These are phyloP conservation scores for Speoplatyrhinus poulsoni DNA, from an alignment of 2,113 vertebrate species.

Conservation along the genomic window DNA sequence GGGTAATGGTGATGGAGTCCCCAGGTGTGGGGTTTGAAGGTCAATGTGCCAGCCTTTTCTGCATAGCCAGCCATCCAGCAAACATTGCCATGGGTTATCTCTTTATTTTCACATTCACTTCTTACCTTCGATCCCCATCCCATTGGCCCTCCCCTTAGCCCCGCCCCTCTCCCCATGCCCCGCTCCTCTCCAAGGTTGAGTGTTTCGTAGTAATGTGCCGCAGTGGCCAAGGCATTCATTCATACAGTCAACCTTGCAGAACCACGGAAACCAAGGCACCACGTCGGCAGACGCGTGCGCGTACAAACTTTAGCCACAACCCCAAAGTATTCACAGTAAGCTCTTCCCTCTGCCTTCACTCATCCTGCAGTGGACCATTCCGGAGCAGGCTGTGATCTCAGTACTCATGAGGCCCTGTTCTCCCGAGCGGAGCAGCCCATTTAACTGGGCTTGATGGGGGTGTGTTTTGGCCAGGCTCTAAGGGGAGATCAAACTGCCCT, in stretches of 20 bases:
- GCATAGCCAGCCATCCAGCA: conserved; percentile 53
- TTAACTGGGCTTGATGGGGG: conserved; percentile 21
- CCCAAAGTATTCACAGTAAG: conserved; percentile 78
- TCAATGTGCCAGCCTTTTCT: conserved; percentile 68
- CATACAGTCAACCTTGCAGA: conserved; percentile 53
- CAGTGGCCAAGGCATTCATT: conserved; percentile 48
- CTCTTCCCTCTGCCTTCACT: conserved; percentile 18
- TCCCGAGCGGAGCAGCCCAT: conserved; percentile 21
- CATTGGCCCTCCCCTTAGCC: conserved; percentile 18
- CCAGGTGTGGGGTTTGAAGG: conserved; percentile 44
- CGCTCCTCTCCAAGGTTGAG: conserved; percentile 27
- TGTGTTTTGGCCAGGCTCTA: conserved; percentile 39
- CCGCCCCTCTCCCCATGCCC: conserved; percentile 16
- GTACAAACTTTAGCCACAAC: conserved; percentile 66
- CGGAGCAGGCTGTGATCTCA: conserved; percentile 53
- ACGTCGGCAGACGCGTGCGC: conserved; percentile 32
- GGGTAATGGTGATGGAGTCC: conserved; percentile 4
- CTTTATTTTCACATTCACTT: conserved; percentile 31
- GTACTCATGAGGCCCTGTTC: conserved; percentile 12
- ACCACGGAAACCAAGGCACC: conserved; percentile 16
- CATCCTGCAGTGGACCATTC: conserved; percentile 64
- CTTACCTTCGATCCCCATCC: conserved; percentile 1
- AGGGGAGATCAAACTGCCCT: conserved; percentile 17
- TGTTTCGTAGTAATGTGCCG: conserved; percentile 56
- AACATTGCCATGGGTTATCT: conserved; percentile 44